These are phyloP conservation scores for Magallana ariakensis DNA, from an alignment of 1,140 invertebrate genomes.

Conservation along the genomic window DNA sequence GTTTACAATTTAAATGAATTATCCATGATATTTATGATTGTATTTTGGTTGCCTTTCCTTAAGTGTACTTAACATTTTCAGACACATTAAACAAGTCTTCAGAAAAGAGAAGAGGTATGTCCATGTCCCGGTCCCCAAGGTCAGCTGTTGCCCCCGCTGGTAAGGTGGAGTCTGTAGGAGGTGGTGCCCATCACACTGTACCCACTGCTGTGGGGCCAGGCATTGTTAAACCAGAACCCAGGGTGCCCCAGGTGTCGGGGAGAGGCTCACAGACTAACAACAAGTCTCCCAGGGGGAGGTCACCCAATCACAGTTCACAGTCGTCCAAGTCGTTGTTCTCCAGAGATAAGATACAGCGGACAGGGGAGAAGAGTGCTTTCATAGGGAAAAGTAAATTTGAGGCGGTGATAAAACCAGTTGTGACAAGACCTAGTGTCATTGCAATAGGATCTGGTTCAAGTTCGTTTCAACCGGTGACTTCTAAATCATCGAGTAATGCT, in stretches of 20 bases:
- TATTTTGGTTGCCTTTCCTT: no score
- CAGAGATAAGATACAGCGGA: conserved; percentile 10
- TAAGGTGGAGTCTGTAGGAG: not conserved
- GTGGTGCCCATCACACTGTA: not conserved
- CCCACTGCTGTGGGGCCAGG: not conserved
- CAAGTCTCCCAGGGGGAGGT: not conserved
- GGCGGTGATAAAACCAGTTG: not conserved
- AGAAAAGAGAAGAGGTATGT: not conserved
- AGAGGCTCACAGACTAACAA: not conserved
- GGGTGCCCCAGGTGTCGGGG: not conserved
- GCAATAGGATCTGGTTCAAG: not conserved
- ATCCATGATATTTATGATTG: no score
- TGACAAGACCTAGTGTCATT: not conserved
- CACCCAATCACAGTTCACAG: not conserved
- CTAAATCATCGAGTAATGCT: not conserved
- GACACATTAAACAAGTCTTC: not conserved
- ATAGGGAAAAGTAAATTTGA: conserved; percentile 6
- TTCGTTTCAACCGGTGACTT: conserved; percentile 3
- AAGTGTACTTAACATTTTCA: no score
- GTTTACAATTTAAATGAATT: no score
- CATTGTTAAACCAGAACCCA: conserved; percentile 7
- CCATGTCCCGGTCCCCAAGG: not conserved
- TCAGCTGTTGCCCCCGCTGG: not conserved
- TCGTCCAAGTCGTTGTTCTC: conserved; percentile 12
- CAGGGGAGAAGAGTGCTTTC: conserved; percentile 7